phyloP scores from a whole-genome alignment of 2,113 vertebrate genomes.

The Saguinus midas region DNA sequence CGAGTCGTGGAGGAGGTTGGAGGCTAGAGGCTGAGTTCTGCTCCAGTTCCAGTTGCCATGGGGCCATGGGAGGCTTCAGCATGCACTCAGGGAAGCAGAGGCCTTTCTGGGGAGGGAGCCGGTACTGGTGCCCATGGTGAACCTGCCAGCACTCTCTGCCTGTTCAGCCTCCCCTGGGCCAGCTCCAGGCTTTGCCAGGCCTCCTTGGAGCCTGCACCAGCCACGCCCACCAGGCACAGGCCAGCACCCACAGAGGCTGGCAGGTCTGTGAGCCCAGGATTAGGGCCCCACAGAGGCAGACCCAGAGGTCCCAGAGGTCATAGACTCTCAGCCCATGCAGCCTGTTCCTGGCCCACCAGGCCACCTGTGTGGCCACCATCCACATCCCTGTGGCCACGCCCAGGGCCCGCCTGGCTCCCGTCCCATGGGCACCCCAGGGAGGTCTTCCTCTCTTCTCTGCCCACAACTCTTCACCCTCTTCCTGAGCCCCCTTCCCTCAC shows the following conservation, averaged over 20 bases:
- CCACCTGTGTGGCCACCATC: not conserved
- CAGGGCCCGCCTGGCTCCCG: too few relatives aligned
- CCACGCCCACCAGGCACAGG: not conserved
- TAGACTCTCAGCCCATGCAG: not conserved
- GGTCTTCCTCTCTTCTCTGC: too few relatives aligned
- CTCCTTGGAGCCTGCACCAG: not conserved
- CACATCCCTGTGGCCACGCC: not conserved
- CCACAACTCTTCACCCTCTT: fast-evolving
- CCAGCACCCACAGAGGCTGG: not conserved
- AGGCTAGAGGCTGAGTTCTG: not conserved
- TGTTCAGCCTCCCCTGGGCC: not conserved
- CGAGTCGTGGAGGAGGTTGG: not conserved
- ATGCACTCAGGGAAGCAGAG: not conserved
- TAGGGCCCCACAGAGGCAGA: not conserved
- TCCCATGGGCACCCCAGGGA: not conserved
- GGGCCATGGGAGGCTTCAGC: not conserved
- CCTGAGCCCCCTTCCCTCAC: too few relatives aligned
- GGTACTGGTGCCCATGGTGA: not conserved
- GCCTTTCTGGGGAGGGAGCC: not conserved
- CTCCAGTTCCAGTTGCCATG: not conserved
- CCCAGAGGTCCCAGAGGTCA: not conserved
- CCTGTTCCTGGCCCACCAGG: not conserved
- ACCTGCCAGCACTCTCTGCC: not conserved
- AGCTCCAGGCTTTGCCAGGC: not conserved
- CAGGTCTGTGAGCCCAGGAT: not conserved